Conservation (phyloP, 2,113 vertebrate genomes). For the Cebidichthys violaceus region DNA sequence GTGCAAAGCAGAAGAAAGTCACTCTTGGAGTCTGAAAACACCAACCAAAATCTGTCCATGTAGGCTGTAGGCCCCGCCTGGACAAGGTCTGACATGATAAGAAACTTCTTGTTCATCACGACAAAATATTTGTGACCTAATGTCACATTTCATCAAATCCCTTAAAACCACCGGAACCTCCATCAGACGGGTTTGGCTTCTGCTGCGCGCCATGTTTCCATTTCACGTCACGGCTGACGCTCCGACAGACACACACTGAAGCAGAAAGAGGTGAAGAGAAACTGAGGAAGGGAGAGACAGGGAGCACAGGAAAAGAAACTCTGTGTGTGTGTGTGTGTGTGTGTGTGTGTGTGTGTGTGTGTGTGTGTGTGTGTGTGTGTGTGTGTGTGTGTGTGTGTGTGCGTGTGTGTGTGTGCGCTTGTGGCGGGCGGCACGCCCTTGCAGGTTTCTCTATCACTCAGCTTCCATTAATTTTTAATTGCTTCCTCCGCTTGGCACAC, state of each 20-base stretch:
- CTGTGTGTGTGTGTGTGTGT: constrained; percentile 68
- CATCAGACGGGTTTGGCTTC: background rate
- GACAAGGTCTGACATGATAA: background rate
- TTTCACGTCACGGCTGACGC: background rate
- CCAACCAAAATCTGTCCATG: background rate
- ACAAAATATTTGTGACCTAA: background rate
- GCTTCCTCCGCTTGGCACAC: constrained; percentile 85
- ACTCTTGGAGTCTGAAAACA: background rate
- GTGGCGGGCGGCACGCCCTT: constrained; percentile 85
- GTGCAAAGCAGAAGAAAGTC: background rate
- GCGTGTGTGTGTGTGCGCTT: constrained; percentile 69
- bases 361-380: constrained; percentile 71
- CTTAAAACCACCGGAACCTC: background rate
- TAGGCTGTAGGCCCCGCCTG: background rate
- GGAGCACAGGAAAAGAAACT: constrained; percentile 38
- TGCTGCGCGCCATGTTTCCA: background rate
- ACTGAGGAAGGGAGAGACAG: constrained; percentile 13
- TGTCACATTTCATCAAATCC: background rate
- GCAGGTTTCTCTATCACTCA: constrained; percentile 89
- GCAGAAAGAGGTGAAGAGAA: constrained; percentile 23
- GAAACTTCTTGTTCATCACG: background rate
- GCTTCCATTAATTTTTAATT: constrained; percentile 90
- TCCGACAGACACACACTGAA: background rate
- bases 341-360: constrained; percentile 69
- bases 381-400: constrained; percentile 49